A percentile compares a stretch with the other conserved stretches of the same genome.
These are phyloP conservation scores for Trematomus loennbergii DNA, from an alignment of 2,113 vertebrate species.

Conservation along the genomic window DNA sequence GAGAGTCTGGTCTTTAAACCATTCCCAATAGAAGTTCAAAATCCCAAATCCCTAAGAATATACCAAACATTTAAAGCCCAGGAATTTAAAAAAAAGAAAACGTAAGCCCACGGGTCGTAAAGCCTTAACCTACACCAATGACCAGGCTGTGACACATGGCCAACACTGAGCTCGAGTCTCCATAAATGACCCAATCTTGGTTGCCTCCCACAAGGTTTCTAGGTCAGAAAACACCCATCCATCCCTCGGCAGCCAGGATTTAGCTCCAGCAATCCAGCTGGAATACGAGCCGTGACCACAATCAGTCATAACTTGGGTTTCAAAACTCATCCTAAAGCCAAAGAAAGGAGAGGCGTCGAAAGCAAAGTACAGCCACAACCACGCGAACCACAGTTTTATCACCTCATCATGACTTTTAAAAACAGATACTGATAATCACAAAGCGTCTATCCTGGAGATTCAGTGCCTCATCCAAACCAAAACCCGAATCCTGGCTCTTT, in stretches of 20 bases:
- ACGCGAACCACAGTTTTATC: slow-evolving; percentile 47
- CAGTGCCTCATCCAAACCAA: slow-evolving; percentile 28
- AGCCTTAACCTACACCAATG: slow-evolving; percentile 32
- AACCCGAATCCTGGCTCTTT: slow-evolving; percentile 32
- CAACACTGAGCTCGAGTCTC: slow-evolving; percentile 32
- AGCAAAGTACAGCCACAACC: slow-evolving; percentile 12
- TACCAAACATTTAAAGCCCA: slow-evolving; percentile 13
- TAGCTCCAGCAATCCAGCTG: background rate
- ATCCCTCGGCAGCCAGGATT: background rate
- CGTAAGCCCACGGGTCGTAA: slow-evolving; percentile 35
- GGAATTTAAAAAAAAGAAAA: slow-evolving; percentile 35
- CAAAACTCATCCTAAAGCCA: background rate
- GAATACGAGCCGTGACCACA: slow-evolving; percentile 11
- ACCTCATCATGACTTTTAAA: slow-evolving; percentile 39
- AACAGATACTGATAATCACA: slow-evolving; percentile 29
- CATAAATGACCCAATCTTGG: slow-evolving; percentile 33
- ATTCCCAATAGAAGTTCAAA: background rate
- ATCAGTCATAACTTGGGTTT: background rate
- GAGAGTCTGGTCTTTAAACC: background rate
- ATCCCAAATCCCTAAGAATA: slow-evolving; percentile 9
- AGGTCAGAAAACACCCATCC: slow-evolving; percentile 67
- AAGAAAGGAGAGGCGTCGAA: slow-evolving; percentile 11
- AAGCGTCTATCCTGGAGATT: background rate
- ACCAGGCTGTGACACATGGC: slow-evolving; percentile 56
- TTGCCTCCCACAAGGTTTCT: slow-evolving; percentile 43